Percentiles rank a stretch among this genome's conserved stretches.
These are phyloP conservation scores for Apomyelois bistriatella DNA, from an alignment of 2,888 invertebrate genomes.

Conservation along the genomic window DNA sequence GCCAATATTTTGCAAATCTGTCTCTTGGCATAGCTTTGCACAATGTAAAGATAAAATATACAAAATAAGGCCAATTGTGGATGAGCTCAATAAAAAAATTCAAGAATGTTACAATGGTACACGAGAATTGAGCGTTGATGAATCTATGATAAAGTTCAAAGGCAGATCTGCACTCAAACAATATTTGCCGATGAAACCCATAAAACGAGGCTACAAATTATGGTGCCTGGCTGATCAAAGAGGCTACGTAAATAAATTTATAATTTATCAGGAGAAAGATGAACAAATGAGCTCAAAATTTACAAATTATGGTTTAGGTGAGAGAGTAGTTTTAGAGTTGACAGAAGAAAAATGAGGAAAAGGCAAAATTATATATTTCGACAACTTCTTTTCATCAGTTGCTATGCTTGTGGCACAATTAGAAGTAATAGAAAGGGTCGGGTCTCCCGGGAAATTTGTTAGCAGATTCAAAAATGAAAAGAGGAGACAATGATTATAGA, in stretches of 20 bases:
- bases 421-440: constrained; percentile 18
- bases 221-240: constrained; percentile 17
- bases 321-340: constrained; percentile 23
- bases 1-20: constrained; percentile 14
- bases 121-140: constrained; percentile 27
- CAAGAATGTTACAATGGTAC: constrained; percentile 24
- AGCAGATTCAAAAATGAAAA: constrained; percentile 17
- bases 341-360: constrained; percentile 20
- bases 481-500: constrained; percentile 21
- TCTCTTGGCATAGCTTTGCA: constrained; percentile 22
- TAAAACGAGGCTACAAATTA: constrained; percentile 35
- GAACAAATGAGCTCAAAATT: constrained; percentile 15
- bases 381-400: constrained; percentile 26
- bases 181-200: constrained; percentile 36
- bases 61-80: constrained; percentile 21
- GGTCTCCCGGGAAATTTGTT: constrained; percentile 18
- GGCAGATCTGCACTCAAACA: constrained; percentile 29
- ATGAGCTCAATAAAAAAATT: constrained; percentile 10
- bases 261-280: constrained; percentile 24
- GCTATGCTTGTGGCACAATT: constrained; percentile 24
- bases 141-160: constrained; percentile 18
- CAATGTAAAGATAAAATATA: constrained; percentile 24
- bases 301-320: constrained; percentile 15
- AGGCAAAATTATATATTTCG: constrained; percentile 18
- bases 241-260: constrained; percentile 22